Conservation (phyloP, 2,113 vertebrate genomes). For the Ornithorhynchus anatinus region DNA sequence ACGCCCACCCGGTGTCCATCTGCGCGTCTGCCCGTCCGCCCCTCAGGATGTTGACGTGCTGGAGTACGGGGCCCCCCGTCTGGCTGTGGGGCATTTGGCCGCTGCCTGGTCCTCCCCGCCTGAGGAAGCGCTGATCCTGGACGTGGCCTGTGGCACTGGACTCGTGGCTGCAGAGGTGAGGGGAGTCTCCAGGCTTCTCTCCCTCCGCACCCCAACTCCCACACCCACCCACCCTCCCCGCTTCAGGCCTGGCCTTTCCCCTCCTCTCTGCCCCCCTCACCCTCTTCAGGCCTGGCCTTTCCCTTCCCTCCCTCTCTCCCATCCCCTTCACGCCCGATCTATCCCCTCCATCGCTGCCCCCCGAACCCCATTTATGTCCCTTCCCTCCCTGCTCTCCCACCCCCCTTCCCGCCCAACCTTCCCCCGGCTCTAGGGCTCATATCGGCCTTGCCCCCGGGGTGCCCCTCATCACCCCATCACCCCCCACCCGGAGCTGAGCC, state of each 20-base stretch:
- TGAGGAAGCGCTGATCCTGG: constrained; percentile 72
- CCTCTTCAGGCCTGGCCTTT: background rate
- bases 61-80: constrained; percentile 78
- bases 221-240: background rate
- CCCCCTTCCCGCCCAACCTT: background rate
- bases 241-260: background rate
- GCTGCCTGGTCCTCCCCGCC: constrained; percentile 57
- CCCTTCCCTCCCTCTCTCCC: background rate
- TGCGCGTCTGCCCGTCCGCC: too few relatives aligned
- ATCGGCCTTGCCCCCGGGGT: too few relatives aligned
- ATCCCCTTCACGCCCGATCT: background rate
- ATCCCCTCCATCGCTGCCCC: background rate
- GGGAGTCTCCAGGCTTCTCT: background rate
- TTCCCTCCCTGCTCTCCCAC: background rate
- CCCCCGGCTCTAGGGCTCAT: too few relatives aligned
- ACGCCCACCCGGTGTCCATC: background rate
- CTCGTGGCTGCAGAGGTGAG: constrained; percentile 81
- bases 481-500: background rate
- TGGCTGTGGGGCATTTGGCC: constrained; percentile 76
- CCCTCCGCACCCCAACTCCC: background rate
- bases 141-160: constrained; percentile 91
- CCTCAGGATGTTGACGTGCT: constrained; percentile 79
- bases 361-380: too few relatives aligned
- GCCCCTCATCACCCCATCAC: too few relatives aligned
- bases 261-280: background rate